Evolutionary conservation across 2,888 invertebrate species (phyloP), one percentile per base, ranked within the genome.

Genomic region (Dynastes grantii): DNA sequence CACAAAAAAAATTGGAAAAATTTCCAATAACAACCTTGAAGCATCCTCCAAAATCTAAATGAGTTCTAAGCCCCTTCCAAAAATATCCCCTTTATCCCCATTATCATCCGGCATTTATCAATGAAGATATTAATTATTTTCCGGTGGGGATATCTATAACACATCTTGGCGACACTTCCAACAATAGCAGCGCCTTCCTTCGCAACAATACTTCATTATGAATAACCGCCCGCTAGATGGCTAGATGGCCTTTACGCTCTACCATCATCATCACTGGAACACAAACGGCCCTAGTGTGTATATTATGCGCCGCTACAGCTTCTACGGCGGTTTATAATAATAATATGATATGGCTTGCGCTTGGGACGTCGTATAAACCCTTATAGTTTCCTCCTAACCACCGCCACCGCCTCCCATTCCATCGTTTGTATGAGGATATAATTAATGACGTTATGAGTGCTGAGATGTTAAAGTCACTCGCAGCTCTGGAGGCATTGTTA

Each of bases 111-210:
- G 53, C 70, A 70, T 70, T 70, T 70, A 70, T 70, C 70, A 70
- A 70, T 70, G 53, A 70, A 51, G 51, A 70, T 70, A 70, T 70
- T 70, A 70, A 70, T 70, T 70, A 70, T 70, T 53, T 45, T 45
- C 45, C 45, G 22, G 51, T 22, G 29, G 70, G 70, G 27, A 70
- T 51, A 29, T 51, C 51, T 45, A 45, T 16, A 70, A 70, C 70
- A 70, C 70, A 45, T 70, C 70, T 70, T 70, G 70, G 70, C 70
- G 70, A 70, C 70, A 70, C 70, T 70, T 70, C 27, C 70, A 70
- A 70, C 70, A 70, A 70, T 70, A 51, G 29, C 22, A 29, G 13
- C 70, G n/a, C 70, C 51, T 32, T 45, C 13, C 51, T 22, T 29
- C 9, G 9, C 51, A 13, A 70, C 70, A 70, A 70, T 70, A 70